A percentile compares a stretch with the other conserved stretches of the same genome.
Conservation (phyloP, 2,797 vertebrate genomes). For the Bovichtus variegatus region DNA sequence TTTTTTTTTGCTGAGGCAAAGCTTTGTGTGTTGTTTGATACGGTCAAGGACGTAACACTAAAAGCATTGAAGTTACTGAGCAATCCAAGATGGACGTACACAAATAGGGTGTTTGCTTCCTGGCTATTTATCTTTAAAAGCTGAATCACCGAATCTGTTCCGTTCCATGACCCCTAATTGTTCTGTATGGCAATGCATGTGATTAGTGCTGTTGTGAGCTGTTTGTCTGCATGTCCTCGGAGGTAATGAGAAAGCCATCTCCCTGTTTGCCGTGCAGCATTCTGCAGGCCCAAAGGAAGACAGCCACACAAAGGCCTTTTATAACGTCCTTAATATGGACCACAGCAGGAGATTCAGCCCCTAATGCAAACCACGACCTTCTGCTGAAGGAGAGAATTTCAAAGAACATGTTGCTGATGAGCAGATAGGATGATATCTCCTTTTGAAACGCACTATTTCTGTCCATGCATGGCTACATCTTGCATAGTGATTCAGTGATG, state of each 20-base stretch:
- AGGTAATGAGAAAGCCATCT: slow-evolving; percentile 75
- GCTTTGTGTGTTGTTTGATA: slow-evolving; percentile 51
- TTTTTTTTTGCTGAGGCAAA: slow-evolving; percentile 35
- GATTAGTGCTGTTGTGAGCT: slow-evolving; percentile 53
- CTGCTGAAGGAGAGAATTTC: slow-evolving; percentile 63
- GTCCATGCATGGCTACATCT: background rate
- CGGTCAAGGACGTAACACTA: slow-evolving; percentile 63
- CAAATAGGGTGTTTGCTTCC: slow-evolving; percentile 45
- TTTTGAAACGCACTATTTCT: slow-evolving; percentile 21
- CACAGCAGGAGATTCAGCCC: slow-evolving; percentile 57
- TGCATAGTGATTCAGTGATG: slow-evolving; percentile 26
- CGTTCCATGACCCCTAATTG: slow-evolving; percentile 48
- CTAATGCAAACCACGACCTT: slow-evolving; percentile 69
- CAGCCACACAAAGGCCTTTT: slow-evolving; percentile 74
- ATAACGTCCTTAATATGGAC: slow-evolving; percentile 74
- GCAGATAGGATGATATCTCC: slow-evolving; percentile 31
- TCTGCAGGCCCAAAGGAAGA: slow-evolving; percentile 63
- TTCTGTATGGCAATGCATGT: slow-evolving; percentile 44
- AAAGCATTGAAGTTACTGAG: slow-evolving; percentile 49
- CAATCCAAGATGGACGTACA: slow-evolving; percentile 38
- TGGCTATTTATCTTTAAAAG: slow-evolving; percentile 49
- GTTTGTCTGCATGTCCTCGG: slow-evolving; percentile 66
- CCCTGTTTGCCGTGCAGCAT: slow-evolving; percentile 67
- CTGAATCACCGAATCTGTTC: slow-evolving; percentile 43
- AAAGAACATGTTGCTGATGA: slow-evolving; percentile 50